phyloP scores from a whole-genome alignment of 2,113 vertebrate species.

The Hirundichthys speculiger region DNA sequence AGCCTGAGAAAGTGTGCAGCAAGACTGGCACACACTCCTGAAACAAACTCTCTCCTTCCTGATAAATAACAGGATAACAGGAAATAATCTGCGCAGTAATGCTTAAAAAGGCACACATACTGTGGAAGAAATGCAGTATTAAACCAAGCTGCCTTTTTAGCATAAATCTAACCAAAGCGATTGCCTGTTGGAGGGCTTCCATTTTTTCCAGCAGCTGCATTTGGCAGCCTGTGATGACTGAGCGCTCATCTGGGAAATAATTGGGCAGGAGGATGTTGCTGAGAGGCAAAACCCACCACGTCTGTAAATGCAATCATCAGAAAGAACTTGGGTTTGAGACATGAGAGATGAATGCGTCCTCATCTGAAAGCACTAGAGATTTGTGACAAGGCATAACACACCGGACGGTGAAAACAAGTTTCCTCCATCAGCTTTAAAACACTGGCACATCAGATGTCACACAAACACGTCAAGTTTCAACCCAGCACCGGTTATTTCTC shows the following conservation, averaged over 20 bases:
- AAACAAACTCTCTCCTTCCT: conserved; percentile 28
- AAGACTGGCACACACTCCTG: conserved; percentile 49
- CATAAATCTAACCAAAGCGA: conserved; percentile 40
- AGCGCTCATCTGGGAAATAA: conserved; percentile 63
- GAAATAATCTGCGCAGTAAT: conserved; percentile 37
- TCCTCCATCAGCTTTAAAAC: too few species aligned
- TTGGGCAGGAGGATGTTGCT: conserved; percentile 50
- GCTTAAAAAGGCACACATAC: background rate
- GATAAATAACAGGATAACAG: conserved; percentile 62
- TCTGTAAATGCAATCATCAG: conserved; percentile 70
- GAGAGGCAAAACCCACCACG: conserved; percentile 49
- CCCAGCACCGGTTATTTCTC: too few species aligned
- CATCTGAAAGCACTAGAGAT: conserved; percentile 27
- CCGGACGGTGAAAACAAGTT: too few species aligned
- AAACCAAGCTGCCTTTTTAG: conserved; percentile 36
- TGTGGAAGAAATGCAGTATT: background rate
- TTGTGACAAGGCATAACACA: conserved; percentile 3
- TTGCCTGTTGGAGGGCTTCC: conserved; percentile 46
- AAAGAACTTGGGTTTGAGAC: conserved; percentile 45
- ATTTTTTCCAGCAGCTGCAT: conserved; percentile 33
- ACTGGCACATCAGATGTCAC: too few species aligned
- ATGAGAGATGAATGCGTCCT: conserved; percentile 4
- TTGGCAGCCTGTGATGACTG: conserved; percentile 63
- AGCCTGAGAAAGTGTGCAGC: conserved; percentile 78
- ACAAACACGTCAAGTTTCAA: too few species aligned